Evolutionary conservation across 2,113 vertebrate genomes (phyloP), one percentile per base, ranked within the genome.

Genomic region (Atherinomorus stipes): DNA sequence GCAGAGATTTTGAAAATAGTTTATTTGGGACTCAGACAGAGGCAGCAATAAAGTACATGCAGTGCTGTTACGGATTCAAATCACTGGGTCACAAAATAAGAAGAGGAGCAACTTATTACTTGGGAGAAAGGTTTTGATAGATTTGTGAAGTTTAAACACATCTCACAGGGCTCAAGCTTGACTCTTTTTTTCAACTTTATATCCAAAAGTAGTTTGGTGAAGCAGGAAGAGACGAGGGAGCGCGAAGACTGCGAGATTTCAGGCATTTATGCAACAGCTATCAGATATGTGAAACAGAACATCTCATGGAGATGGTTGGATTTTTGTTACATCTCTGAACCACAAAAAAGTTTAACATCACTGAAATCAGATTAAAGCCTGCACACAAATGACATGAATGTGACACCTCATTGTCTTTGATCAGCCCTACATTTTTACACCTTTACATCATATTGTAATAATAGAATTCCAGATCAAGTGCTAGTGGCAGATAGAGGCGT

Each of bases 1-100:
- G 59, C 49, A 23, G 51, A 67, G 22, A 34, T 58, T 66, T 81
- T 74, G 66, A 66, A 62, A 77, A 67, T 23, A 18, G 40, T 70
- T 61, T 47, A 56, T 73, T 50, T 21, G 11, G 53, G 57, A 34
- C 69, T 72, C 10, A 1, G 56, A 72, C 77, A 51, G 70, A 66
- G 74, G 49, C 21, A 10, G 37, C 16, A 38, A 64, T 56, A 49
- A 77, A 67, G 42, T 60, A 56, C n/a, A 44, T 40, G n/a, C 19
- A 37, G 54, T 44, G 51, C 26, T 52, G 38, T 54, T 66, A 40
- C 11, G 37, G 63, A 62, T 62, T 54, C 51, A 66, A 74, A 60
- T 76, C 50, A 69, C 2, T 61, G 37, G 58, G 38, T 59, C 37
- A 67, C 26, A 22, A 38, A 80, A 64, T 26, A 70, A 64, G 25